Conservation (phyloP, 2,113 vertebrate genomes). For the Otolemur garnettii region DNA sequence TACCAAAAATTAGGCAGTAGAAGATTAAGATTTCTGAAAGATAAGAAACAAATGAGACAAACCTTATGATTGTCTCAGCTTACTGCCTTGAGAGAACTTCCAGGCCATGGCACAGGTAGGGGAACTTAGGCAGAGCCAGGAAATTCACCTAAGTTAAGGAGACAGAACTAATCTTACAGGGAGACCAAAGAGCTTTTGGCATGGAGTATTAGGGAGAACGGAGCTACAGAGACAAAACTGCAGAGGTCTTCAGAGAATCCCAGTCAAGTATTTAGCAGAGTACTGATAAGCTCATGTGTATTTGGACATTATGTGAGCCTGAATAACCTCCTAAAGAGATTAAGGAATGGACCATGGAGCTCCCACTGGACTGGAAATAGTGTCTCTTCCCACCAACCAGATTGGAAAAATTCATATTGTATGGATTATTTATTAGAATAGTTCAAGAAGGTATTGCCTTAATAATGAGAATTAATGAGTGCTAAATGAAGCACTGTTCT, state of each 20-base stretch:
- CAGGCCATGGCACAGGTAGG: neutral
- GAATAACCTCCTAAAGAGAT: neutral
- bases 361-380: neutral
- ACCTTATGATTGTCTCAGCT: neutral
- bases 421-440: neutral
- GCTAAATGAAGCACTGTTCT: neutral
- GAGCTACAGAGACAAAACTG: neutral
- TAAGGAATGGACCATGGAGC: neutral
- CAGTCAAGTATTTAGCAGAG: neutral
- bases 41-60: neutral
- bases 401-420: neutral
- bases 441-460: neutral
- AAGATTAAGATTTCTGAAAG: neutral
- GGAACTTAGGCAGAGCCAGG: neutral
- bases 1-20: neutral
- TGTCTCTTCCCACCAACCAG: neutral
- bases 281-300: neutral
- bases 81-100: neutral
- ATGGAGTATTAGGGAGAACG: neutral
- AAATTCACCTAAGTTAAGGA: neutral
- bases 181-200: neutral
- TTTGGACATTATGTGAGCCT: neutral
- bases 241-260: neutral
- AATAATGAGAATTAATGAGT: neutral
- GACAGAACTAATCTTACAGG: neutral